Evolutionary conservation across 2,113 vertebrate species (phyloP).

Genomic region (Tichodroma muraria): DNA sequence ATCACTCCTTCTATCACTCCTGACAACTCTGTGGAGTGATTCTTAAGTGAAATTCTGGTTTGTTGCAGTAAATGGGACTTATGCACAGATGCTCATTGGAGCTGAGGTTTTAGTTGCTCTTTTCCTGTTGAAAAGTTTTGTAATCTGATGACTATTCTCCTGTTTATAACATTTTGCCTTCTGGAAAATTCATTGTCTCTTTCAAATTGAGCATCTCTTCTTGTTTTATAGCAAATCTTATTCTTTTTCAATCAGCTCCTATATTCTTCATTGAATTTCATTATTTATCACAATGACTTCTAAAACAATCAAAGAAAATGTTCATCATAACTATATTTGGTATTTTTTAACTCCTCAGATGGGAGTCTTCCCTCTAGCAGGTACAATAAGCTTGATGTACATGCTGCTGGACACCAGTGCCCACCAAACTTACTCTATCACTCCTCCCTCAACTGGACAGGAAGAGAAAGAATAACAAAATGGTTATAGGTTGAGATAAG

Average conservation of each 20-base stretch:
- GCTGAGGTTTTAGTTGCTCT: not conserved
- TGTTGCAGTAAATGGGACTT: not conserved
- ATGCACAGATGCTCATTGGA: not conserved
- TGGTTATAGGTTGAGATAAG: not conserved
- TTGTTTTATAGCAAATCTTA: not conserved
- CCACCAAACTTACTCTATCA: not conserved
- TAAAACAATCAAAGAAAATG: not conserved
- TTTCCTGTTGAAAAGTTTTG: not conserved
- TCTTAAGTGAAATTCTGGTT: not conserved
- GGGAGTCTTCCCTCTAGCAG: not conserved
- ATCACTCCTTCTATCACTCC: not conserved
- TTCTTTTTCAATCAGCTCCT: not conserved
- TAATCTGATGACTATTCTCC: not conserved
- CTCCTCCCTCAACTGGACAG: not conserved
- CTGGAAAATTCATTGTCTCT: not conserved
- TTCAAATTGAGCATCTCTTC: not conserved
- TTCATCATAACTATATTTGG: not conserved
- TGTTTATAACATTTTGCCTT: not conserved
- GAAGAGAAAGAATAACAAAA: not conserved
- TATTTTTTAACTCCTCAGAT: not conserved
- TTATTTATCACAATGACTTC: not conserved
- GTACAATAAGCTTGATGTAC: not conserved
- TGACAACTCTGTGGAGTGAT: not conserved
- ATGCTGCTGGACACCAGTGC: not conserved
- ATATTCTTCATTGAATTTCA: not conserved